Conservation (phyloP, 37 sponge, comb jelly and placozoan genomes). For the Haliclona indistincta region DNA sequence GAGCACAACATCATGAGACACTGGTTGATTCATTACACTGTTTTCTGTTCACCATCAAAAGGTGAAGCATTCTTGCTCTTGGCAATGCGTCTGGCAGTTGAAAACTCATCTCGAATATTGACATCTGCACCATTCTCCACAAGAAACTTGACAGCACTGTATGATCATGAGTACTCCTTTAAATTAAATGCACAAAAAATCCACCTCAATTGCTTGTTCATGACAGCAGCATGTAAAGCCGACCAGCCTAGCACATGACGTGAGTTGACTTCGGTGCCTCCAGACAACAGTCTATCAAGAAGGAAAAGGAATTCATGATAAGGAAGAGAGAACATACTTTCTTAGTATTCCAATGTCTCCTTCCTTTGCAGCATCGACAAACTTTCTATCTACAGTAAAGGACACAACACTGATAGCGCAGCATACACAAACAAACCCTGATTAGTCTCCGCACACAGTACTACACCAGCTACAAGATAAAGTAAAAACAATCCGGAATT, state of each 20-base stretch:
- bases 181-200: neutral
- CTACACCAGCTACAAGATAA: no score
- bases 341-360: constrained; percentile 5
- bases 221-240: constrained; percentile 75
- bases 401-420: neutral
- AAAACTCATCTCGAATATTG: constrained; percentile 78
- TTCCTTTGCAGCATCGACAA: constrained; percentile 22
- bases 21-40: no score
- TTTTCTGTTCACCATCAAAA: constrained; percentile 35
- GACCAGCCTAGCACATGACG: constrained; percentile 83
- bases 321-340: neutral
- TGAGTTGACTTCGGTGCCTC: constrained; percentile 75
- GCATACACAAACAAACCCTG: no score
- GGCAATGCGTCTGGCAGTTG: constrained; percentile 63
- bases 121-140: constrained; percentile 77
- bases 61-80: neutral
- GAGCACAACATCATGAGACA: no score
- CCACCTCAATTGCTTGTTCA: constrained; percentile 45
- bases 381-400: constrained; percentile 14
- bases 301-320: neutral
- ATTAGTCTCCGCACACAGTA: no score
- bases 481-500: no score
- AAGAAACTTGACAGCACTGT: constrained; percentile 46
- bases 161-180: neutral
- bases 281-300: constrained; percentile 10